Percentiles rank a stretch among this genome's conserved stretches.
phyloP scores from a whole-genome alignment of 2,888 invertebrate species.

The Cetonia aurata region DNA sequence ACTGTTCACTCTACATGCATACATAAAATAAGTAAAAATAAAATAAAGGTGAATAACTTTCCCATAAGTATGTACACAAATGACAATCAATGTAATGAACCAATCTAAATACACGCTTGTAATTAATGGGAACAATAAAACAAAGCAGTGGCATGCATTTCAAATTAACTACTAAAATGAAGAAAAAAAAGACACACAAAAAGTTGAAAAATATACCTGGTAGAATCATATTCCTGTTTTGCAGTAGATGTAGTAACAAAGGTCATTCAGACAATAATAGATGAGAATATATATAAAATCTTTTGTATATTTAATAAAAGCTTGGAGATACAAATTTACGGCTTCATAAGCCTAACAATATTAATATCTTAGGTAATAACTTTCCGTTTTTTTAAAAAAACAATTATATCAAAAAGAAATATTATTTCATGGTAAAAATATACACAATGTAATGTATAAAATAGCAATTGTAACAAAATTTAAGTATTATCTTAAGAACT shows the following conservation, averaged over 20 bases:
- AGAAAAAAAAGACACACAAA: constrained; percentile 18
- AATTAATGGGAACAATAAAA: too few species aligned
- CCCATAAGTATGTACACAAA: too few species aligned
- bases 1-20: too few species aligned
- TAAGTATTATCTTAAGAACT: constrained; percentile 35
- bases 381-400: constrained; percentile 46
- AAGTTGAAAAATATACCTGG: constrained; percentile 11
- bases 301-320: constrained; percentile 46
- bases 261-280: neutral
- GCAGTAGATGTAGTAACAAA: constrained; percentile 7
- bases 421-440: constrained; percentile 23
- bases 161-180: constrained; percentile 16
- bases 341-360: constrained; percentile 47
- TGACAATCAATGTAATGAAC: too few species aligned
- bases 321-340: constrained; percentile 45
- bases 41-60: too few species aligned
- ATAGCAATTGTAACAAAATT: constrained; percentile 32
- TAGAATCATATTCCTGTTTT: constrained; percentile 4
- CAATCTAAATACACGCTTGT: too few species aligned
- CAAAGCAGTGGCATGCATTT: constrained; percentile 1
- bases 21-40: too few species aligned
- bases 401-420: constrained; percentile 25
- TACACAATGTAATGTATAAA: constrained; percentile 26
- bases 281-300: constrained; percentile 29
- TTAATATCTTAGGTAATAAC: constrained; percentile 45